phyloP scores from a whole-genome alignment of 2,888 invertebrate genomes.

The Taphrorychus bicolor region DNA sequence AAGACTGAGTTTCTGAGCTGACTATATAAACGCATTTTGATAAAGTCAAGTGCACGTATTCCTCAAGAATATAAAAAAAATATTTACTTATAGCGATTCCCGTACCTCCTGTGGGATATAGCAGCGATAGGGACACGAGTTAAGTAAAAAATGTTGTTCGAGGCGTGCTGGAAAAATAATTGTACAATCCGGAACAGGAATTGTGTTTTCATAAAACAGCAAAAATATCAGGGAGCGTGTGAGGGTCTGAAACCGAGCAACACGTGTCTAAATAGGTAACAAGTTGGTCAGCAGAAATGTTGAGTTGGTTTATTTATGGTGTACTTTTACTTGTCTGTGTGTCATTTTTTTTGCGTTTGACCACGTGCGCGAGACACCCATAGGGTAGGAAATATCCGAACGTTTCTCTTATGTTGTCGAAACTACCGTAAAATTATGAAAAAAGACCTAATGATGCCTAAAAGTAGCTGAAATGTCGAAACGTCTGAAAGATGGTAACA shows the following conservation, averaged over 20 bases:
- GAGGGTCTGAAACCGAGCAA: neutral
- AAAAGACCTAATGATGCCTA: no score
- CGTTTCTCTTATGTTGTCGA: no score
- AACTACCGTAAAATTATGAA: no score
- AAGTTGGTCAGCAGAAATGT: no score
- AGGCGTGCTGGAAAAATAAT: neutral
- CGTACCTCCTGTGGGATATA: neutral
- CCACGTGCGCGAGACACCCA: no score
- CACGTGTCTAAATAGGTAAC: no score
- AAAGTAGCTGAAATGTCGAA: no score
- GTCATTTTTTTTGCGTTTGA: no score
- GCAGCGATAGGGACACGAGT: neutral
- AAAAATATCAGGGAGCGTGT: neutral
- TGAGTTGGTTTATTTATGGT: no score
- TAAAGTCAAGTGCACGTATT: neutral
- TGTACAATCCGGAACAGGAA: neutral
- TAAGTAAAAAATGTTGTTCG: neutral
- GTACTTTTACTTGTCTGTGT: no score
- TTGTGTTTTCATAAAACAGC: neutral
- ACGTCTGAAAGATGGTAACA: no score
- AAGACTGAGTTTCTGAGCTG: neutral
- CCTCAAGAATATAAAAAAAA: neutral
- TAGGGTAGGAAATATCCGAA: no score
- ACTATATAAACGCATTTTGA: neutral
- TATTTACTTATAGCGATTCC: neutral